A percentile compares a stretch with the other conserved stretches of the same genome.
These are phyloP conservation scores for Bos taurus DNA, from an alignment of 2,113 vertebrate genomes.

Conservation along the genomic window DNA sequence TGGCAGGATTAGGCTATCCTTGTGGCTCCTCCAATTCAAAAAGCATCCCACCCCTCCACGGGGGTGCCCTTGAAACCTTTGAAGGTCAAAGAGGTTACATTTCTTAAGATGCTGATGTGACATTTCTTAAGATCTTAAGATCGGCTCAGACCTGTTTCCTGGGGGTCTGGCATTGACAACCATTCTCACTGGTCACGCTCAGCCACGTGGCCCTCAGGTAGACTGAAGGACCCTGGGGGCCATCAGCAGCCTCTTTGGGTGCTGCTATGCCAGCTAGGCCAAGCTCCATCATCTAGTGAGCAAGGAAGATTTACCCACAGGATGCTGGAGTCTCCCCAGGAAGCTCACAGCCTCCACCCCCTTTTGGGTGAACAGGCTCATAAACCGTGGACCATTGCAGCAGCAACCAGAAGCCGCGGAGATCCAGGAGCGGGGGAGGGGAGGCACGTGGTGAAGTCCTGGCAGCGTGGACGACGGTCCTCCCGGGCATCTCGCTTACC, in stretches of 20 bases:
- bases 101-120: neutral
- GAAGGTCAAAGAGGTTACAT: neutral
- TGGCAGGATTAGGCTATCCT: neutral
- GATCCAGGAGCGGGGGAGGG: rapidly evolving
- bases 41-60: neutral
- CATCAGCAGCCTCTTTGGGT: neutral
- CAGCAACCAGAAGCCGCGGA: rapidly evolving
- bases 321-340: neutral
- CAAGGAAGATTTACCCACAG: neutral
- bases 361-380: neutral
- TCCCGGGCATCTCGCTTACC: slow-evolving; percentile 49
- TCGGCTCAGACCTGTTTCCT: neutral
- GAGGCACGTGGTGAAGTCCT: rapidly evolving
- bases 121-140: neutral
- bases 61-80: neutral
- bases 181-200: neutral
- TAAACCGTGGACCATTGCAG: rapidly evolving
- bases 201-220: no score
- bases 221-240: neutral
- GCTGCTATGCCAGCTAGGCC: neutral
- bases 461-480: rapidly evolving
- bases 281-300: neutral
- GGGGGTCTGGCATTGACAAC: neutral
- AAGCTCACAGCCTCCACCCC: neutral
- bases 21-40: neutral